Base-by-base conservation (phyloP, 1,140 invertebrate species). In the Cherax quadricarinatus region DNA sequence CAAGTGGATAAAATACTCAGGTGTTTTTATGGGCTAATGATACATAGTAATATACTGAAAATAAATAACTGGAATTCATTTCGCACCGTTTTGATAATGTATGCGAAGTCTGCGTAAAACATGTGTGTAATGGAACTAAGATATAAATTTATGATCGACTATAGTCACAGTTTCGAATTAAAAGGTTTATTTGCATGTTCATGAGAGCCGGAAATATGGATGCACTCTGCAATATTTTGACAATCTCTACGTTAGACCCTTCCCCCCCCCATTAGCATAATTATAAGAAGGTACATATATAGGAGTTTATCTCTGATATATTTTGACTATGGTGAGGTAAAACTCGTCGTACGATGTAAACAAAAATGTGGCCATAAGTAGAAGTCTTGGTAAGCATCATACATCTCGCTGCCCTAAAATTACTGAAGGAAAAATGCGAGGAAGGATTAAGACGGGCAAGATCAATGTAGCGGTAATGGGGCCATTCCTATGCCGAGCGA, bases 391-490 rank as follows among this genome's bases (percentile, higher is more conserved):
- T 24, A 49, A 80, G 30, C 75, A 51, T 81, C 90, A 86, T 91
- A 91, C 60, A 91, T 91, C 90, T 91, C 41, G 62, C 70, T 84
- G 84, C 90, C 85, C 90, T 91, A 91, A 91, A 91, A 91, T 91
- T 91, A 91, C 82, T 91, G 90, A 62, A 81, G 90, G 75, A 91
- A 91, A 91, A 91, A 86, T 91, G 60, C 75, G 16, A n/a, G 84
- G 79, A 91, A 70, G 84, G 90, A 91, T 91, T 91, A 91, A 91
- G 90, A 87, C 84, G 84, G 60, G 78, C 75, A 86, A 91, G 90
- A 91, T 91, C 90, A 91, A 91, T 91, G 90, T 91, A 70, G 90
- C 75, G 80, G 90, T 91, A 91, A 91, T 91, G 78, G 82, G 90
- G 83, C 78, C 90, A 91, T 91, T 91, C 90, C 84, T 79, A 91